Evolutionary conservation across 2,113 vertebrate species (phyloP), one percentile per base, ranked within the genome.

Genomic region (Etia nguti): DNA sequence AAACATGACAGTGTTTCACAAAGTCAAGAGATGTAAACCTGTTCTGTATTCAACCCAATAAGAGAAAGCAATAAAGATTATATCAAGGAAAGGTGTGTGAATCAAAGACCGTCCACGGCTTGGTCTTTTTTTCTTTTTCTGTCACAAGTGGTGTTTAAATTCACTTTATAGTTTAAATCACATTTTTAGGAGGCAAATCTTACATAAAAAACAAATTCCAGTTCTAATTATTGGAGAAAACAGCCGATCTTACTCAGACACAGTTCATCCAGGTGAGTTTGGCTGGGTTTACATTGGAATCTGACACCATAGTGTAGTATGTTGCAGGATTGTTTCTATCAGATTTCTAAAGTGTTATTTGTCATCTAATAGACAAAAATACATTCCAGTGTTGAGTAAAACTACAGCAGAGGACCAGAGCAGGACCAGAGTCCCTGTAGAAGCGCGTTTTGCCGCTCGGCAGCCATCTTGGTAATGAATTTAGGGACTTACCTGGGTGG

Each of bases 41-140:
- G 96, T 98, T 98, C 97, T 98, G 97, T 98, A 98, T 98, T 96
- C 93, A 97, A 97, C 97, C 96, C 97, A 97, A 97, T 92, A 91
- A 91, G 89, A 89, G 91, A 98, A 88, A 98, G 97, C 98, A 99
- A 99, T 99, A 99, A 99, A 98, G 96, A 97, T 97, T 90, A 96
- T 98, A 98, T 98, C 97, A 94, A 93, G 86, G 82, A 95, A 94
- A 80, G 59, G 81, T 90, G 90, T 94, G 91, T 92, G 85, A 92
- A 94, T 93, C 88, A 90, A 88, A 92, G 79, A 24, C 29, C 12
- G 54, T 54, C 81, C 11, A 8, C 6, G 24, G 4, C 3, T 8
- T 36, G 18, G 56, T 59, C 56, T 52, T 18, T 16, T 24, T 6
- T 56, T 59, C 1, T 57, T 6, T 31, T 68, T 41, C 43, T 70